Base-by-base conservation (phyloP, 2,113 vertebrate genomes). In the Hippocampus abdominalis region DNA sequence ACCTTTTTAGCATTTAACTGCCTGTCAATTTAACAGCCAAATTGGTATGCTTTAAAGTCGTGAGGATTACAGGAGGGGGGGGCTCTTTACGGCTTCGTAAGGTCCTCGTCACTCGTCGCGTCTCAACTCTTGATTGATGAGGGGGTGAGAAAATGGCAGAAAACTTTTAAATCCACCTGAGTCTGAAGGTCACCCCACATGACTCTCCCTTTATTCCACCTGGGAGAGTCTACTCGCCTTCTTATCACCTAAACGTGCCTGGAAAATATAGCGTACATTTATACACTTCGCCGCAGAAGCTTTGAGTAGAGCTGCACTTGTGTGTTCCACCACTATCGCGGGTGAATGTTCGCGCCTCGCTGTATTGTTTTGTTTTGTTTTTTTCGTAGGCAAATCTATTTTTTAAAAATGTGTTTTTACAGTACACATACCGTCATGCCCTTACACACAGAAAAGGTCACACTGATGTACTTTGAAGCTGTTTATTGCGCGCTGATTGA, bases 1-100 rank as follows among this genome's bases (percentile, higher is more conserved):
- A 91, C 90, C 88, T 91, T 91, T 89, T 89, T 86, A 87, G 81
- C 84, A 81, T 90, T 89, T 90, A 87, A 89, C 87, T 85, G 84
- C 85, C 88, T 77, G 84, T 89, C 86, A 90, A 73, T 87, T 90
- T 88, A 87, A 87, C 82, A 80, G 81, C 87, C 86, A 84, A 86
- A 87, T 86, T 86, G 78, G 36, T 64, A 18, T 51, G 75, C 75
- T 86, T 88, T 81, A 85, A 85, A 86, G 84, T 77, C 79, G 78
- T 65, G 63, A 73, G 85, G 86, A 89, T 89, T 90, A 89, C 81
- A 79, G 80, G 78, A 78, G 83, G 32, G 78, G 79, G 84, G 16
- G 76, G 82, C 77, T 89, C 77, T 89, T 90, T 83, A 88, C 87
- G 64, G 74, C 82, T 86, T 77, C 70, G 83, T 85, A 85, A 90